Evolutionary conservation across 2,113 vertebrate species (phyloP).

Genomic region (Campylorhamphus procurvoides): DNA sequence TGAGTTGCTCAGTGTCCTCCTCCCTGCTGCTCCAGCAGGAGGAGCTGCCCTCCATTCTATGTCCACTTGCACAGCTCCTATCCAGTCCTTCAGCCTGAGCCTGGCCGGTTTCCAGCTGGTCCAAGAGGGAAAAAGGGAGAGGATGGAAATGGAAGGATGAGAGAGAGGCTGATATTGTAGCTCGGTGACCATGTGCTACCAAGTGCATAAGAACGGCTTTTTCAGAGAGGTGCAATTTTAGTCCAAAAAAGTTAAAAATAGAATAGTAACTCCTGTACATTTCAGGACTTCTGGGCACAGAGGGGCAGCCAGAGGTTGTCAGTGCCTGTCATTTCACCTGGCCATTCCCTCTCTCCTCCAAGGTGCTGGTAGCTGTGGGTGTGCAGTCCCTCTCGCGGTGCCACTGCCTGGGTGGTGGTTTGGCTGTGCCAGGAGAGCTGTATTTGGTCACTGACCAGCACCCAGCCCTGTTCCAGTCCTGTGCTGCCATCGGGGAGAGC

Average conservation of each 20-base stretch:
- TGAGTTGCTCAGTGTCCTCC: not conserved
- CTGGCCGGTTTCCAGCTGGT: not conserved
- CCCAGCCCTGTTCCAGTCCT: not conserved
- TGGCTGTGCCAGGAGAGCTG: not conserved
- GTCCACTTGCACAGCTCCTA: fast-evolving
- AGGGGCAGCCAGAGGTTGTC: not conserved
- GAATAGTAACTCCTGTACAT: not conserved
- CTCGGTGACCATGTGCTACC: not conserved
- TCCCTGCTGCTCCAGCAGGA: not conserved
- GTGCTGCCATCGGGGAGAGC: not conserved
- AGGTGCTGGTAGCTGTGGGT: not conserved
- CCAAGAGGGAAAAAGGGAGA: not conserved
- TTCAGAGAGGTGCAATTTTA: not conserved
- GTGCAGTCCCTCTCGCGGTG: fast-evolving
- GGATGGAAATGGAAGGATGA: not conserved
- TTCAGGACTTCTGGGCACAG: not conserved
- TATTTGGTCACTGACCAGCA: fast-evolving
- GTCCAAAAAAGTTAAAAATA: not conserved
- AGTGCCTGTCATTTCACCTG: not conserved
- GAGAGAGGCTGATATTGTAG: not conserved
- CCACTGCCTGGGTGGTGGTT: not conserved
- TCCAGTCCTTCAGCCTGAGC: not conserved
- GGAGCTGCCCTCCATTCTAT: not conserved
- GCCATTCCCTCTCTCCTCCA: not conserved
- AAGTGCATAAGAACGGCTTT: fast-evolving